These are phyloP conservation scores for Pituophis catenifer DNA, from an alignment of 2,113 vertebrate genomes.

Conservation along the genomic window DNA sequence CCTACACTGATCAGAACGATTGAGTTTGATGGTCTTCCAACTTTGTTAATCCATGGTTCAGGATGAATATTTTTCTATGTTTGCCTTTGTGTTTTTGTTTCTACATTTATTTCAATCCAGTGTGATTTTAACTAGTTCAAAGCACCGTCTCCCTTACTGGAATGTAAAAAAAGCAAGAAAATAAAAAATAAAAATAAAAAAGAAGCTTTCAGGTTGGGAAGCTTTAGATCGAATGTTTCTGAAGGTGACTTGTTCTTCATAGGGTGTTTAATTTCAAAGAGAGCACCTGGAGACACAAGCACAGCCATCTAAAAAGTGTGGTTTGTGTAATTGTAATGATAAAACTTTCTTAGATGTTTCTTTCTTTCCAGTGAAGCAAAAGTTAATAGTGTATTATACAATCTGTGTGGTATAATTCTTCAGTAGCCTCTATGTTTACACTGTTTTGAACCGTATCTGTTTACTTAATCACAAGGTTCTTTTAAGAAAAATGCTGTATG, in stretches of 20 bases:
- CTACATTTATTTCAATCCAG: conserved; percentile 9
- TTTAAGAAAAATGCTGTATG: conserved; percentile 53
- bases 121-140: background rate
- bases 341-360: conserved; percentile 49
- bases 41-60: background rate
- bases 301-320: conserved; percentile 34
- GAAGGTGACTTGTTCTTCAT: background rate
- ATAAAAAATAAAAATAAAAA: background rate
- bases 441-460: conserved; percentile 63
- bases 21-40: background rate
- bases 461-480: conserved; percentile 47
- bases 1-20: background rate
- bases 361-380: conserved; percentile 61
- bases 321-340: conserved; percentile 26
- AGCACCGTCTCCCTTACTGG: background rate
- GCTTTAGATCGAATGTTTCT: background rate
- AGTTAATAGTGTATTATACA: conserved; percentile 57
- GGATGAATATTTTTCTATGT: background rate
- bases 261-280: conserved; percentile 45
- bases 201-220: background rate
- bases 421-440: conserved; percentile 64
- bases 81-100: background rate
- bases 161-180: background rate
- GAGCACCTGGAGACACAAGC: conserved; percentile 17
- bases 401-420: conserved; percentile 66